Conservation (phyloP, 2,113 vertebrate genomes). For the Oreocharis arfaki region DNA sequence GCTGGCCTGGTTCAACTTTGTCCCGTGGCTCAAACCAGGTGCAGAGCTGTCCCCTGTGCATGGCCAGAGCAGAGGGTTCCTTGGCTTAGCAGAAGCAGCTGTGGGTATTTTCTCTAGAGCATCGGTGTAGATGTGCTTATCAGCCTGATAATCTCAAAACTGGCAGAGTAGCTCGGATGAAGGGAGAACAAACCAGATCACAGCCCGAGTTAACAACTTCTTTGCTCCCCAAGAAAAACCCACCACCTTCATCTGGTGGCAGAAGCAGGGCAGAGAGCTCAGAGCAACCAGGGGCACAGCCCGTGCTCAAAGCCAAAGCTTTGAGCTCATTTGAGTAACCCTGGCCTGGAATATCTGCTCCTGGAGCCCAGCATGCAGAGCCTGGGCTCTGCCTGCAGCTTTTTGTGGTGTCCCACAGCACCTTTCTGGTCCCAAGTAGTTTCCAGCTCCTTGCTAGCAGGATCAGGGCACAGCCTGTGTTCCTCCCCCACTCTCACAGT, state of each 20-base stretch:
- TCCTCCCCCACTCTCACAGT: background rate
- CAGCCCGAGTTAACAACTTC: background rate
- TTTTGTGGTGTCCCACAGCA: background rate
- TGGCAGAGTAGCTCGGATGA: background rate
- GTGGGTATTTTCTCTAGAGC: background rate
- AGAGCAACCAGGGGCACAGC: background rate
- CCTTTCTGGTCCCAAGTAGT: background rate
- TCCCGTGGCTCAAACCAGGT: rapidly evolving
- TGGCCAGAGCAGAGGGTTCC: background rate
- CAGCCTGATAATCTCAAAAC: background rate
- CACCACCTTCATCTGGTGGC: background rate
- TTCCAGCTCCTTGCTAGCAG: background rate
- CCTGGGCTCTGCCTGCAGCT: background rate
- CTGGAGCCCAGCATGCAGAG: background rate
- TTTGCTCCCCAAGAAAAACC: background rate
- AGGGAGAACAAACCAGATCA: background rate
- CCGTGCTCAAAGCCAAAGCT: background rate
- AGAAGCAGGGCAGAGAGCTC: background rate
- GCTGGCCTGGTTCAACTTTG: background rate
- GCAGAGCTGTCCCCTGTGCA: background rate
- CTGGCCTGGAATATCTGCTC: background rate
- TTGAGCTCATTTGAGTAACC: background rate
- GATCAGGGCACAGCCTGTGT: background rate
- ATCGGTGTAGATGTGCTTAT: rapidly evolving
- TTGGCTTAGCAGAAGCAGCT: background rate